Conservation (phyloP, 2,797 vertebrate genomes). For the Adelosebastes latens region DNA sequence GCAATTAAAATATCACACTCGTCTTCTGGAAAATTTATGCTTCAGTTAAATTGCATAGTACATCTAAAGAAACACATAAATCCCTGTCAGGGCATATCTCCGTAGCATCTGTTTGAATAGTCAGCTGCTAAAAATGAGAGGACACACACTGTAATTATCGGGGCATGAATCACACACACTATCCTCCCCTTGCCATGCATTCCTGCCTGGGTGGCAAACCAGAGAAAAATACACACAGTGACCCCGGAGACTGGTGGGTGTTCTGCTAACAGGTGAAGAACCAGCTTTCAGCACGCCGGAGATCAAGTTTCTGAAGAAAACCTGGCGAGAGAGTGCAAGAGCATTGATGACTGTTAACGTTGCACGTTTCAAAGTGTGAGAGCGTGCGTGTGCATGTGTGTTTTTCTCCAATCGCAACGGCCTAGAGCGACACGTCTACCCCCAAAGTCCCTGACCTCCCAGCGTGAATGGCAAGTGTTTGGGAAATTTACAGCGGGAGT, state of each 20-base stretch:
- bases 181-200: conserved; percentile 50
- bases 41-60: neutral
- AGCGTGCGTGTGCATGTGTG: conserved; percentile 17
- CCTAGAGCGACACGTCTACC: conserved; percentile 51
- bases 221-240: conserved; percentile 64
- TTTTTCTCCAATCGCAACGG: conserved; percentile 24
- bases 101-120: conserved; percentile 62
- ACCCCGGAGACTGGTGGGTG: conserved; percentile 65
- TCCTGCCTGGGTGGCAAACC: conserved; percentile 77
- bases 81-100: conserved; percentile 44
- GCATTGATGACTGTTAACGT: conserved; percentile 74
- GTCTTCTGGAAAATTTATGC: neutral
- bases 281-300: conserved; percentile 68
- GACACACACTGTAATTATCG: conserved; percentile 75
- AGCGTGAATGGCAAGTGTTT: conserved; percentile 65
- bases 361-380: conserved; percentile 59
- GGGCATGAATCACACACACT: conserved; percentile 70
- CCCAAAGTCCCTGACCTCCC: conserved; percentile 73
- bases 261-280: conserved; percentile 77
- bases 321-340: conserved; percentile 49
- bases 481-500: conserved; percentile 71
- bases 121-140: conserved; percentile 70
- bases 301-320: conserved; percentile 77
- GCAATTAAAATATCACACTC: conserved; percentile 27
- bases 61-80: conserved; percentile 16